A percentile compares a stretch with the other conserved stretches of the same genome.
Evolutionary conservation across 2,888 invertebrate species (phyloP).

Genomic region (Orthonevra nobilis): DNA sequence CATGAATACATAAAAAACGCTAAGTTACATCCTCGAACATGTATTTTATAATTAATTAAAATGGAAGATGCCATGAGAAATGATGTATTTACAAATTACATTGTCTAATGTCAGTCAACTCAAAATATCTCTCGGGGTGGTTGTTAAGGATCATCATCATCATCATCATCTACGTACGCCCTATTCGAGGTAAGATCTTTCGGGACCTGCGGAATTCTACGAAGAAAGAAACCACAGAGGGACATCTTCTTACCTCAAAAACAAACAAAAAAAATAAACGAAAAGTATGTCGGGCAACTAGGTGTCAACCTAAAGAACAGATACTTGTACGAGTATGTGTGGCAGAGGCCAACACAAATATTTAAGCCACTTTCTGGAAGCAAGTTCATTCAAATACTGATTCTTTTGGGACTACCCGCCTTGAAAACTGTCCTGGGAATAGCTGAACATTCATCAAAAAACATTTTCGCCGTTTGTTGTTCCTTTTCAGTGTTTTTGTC

Average conservation of each 20-base stretch:
- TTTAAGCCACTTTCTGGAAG: not conserved
- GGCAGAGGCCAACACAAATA: too few species aligned
- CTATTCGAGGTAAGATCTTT: conserved; percentile 22
- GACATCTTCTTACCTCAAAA: not conserved
- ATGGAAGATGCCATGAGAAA: not conserved
- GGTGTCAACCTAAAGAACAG: conserved; percentile 34
- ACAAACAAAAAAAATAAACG: not conserved
- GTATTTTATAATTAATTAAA: not conserved
- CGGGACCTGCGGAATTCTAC: conserved; percentile 8
- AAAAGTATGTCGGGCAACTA: conserved; percentile 16
- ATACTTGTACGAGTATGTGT: conserved; percentile 30
- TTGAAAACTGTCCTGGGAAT: too few species aligned
- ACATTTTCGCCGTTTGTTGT: conserved; percentile 23
- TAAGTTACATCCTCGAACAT: not conserved
- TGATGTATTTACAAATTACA: too few species aligned
- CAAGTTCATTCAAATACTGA: too few species aligned
- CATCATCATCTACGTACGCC: conserved; percentile 21
- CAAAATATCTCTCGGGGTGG: conserved; percentile 2
- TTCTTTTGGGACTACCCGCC: not conserved
- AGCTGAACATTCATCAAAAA: conserved; percentile 52
- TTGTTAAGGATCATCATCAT: too few species aligned
- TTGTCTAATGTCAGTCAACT: conserved; percentile 5
- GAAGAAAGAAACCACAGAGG: not conserved
- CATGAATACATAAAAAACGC: not conserved
- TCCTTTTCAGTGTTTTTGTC: not conserved